Percentiles rank a stretch among this genome's conserved stretches.
These are phyloP conservation scores for Hephaestus fuliginosus DNA, from an alignment of 2,797 vertebrate species.

Conservation along the genomic window DNA sequence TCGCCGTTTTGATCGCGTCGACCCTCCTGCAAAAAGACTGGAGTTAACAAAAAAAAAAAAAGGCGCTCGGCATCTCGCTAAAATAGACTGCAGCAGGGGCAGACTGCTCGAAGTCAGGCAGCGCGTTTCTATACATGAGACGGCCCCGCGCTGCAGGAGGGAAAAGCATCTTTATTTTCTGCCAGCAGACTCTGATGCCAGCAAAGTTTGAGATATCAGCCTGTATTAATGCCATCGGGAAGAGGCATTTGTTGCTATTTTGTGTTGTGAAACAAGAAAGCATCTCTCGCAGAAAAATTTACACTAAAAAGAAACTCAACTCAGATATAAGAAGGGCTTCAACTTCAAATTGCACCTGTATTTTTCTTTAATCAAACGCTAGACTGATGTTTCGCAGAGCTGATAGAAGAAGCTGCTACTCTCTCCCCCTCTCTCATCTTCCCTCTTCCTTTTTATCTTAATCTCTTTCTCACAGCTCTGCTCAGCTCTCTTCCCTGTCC, in stretches of 20 bases:
- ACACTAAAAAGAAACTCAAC: neutral
- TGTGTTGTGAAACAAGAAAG: neutral
- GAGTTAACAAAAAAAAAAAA: neutral
- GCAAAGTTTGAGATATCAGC: neutral
- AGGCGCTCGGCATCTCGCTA: neutral
- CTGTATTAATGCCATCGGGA: conserved; percentile 7
- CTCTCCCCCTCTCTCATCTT: conserved; percentile 25
- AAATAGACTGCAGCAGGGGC: neutral
- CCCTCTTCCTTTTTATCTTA: conserved; percentile 33
- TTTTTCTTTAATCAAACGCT: conserved; percentile 15
- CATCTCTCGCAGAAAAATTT: neutral
- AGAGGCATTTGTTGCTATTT: neutral
- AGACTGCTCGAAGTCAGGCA: neutral
- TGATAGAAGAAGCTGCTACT: conserved; percentile 5
- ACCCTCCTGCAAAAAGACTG: neutral
- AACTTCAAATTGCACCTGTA: neutral
- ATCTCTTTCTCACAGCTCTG: conserved; percentile 38
- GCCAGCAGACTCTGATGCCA: neutral
- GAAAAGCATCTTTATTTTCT: neutral
- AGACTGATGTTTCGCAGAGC: neutral
- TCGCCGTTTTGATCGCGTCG: neutral
- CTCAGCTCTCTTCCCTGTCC: conserved; percentile 14
- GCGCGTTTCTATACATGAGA: neutral
- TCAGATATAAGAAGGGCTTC: conserved; percentile 5
- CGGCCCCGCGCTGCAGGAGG: neutral